Conservation (phyloP, 2,113 vertebrate genomes). For the Podarcis raffonei region DNA sequence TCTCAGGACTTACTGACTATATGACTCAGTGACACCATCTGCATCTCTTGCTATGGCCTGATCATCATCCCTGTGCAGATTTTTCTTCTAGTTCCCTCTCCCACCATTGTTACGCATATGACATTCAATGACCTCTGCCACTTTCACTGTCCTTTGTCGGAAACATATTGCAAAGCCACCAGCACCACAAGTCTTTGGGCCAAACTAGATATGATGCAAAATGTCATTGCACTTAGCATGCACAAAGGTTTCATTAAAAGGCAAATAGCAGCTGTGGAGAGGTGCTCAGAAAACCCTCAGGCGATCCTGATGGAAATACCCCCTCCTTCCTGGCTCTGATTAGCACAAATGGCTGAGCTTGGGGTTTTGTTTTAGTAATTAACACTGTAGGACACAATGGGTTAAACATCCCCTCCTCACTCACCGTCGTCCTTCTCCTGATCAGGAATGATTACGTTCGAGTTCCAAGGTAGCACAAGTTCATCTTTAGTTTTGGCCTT, state of each 20-base stretch:
- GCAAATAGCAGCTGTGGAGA: not conserved
- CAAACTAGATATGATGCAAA: not conserved
- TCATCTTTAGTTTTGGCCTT: not conserved
- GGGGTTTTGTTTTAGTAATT: not conserved
- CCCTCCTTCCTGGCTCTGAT: not conserved
- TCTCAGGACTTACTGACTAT: not conserved
- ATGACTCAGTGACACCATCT: not conserved
- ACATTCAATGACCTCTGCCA: not conserved
- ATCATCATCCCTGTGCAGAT: too few species aligned
- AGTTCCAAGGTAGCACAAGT: too few species aligned
- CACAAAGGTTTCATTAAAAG: not conserved
- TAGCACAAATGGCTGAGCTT: too few species aligned
- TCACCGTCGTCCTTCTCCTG: not conserved
- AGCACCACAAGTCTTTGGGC: not conserved
- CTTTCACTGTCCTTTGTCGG: not conserved
- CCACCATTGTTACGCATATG: not conserved
- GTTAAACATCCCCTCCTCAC: not conserved
- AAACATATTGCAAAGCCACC: not conserved
- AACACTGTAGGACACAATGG: not conserved
- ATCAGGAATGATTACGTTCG: not conserved
- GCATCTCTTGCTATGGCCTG: too few species aligned
- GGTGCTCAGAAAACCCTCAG: too few species aligned
- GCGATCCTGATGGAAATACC: not conserved
- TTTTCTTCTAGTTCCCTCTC: not conserved
- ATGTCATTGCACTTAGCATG: not conserved